Percentiles rank a stretch among this genome's conserved stretches.
These are phyloP conservation scores for Polyploca ridens DNA, from an alignment of 2,888 invertebrate genomes.

Conservation along the genomic window DNA sequence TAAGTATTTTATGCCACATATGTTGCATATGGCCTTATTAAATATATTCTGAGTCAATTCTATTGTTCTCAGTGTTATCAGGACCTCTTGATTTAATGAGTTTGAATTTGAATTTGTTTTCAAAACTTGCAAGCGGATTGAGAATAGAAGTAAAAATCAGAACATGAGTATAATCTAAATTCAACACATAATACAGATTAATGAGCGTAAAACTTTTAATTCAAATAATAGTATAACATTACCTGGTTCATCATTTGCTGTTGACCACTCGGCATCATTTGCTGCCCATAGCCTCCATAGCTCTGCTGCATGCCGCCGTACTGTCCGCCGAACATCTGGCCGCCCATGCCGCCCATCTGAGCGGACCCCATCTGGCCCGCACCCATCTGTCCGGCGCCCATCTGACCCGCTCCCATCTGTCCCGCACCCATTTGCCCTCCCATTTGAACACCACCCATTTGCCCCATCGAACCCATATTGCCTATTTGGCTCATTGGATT, in stretches of 20 bases:
- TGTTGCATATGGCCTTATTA: too few relatives aligned
- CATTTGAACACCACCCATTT: constrained; percentile 12
- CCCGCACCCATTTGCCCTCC: constrained; percentile 39
- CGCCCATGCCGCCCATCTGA: constrained; percentile 78
- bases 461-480: constrained; percentile 72
- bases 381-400: constrained; percentile 67
- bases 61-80: too few relatives aligned
- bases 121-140: too few relatives aligned
- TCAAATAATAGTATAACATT: not conserved
- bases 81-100: too few relatives aligned
- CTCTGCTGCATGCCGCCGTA: constrained; percentile 87
- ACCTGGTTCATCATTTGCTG: constrained; percentile 83
- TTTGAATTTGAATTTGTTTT: too few relatives aligned
- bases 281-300: constrained; percentile 74
- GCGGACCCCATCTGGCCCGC: constrained; percentile 68
- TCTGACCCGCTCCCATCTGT: constrained; percentile 69
- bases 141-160: too few relatives aligned
- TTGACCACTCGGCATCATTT: constrained; percentile 81
- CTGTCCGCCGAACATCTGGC: constrained; percentile 85
- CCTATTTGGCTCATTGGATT: constrained; percentile 76
- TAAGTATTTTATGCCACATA: too few relatives aligned
- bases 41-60: too few relatives aligned
- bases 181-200: too few relatives aligned
- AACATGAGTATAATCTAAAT: too few relatives aligned
- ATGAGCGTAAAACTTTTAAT: too few relatives aligned